A percentile compares a stretch with the other conserved stretches of the same genome.
Conservation (phyloP, 2,797 vertebrate genomes). For the Yasuhikotakia modesta region DNA sequence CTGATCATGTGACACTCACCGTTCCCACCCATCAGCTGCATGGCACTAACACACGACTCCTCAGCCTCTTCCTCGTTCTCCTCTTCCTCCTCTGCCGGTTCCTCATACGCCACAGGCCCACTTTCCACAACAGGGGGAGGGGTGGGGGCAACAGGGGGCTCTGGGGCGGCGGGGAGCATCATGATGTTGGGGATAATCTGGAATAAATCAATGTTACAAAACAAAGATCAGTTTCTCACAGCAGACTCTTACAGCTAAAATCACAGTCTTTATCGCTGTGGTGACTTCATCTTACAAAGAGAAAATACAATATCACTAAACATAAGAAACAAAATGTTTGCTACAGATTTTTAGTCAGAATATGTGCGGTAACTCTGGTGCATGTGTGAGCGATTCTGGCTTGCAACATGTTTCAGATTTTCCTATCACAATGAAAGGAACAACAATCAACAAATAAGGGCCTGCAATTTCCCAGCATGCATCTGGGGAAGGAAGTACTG, state of each 20-base stretch:
- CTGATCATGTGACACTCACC: constrained; percentile 68
- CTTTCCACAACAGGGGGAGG: constrained; percentile 73
- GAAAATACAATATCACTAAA: too few species aligned
- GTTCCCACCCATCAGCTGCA: constrained; percentile 85
- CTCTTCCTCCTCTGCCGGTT: constrained; percentile 68
- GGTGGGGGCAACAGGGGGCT: constrained; percentile 27
- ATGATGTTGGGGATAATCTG: constrained; percentile 42
- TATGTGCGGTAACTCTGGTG: not conserved
- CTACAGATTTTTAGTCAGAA: too few species aligned
- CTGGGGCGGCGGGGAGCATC: constrained; percentile 22
- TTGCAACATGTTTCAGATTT: not conserved
- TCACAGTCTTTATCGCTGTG: too few species aligned
- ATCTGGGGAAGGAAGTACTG: constrained; percentile 41
- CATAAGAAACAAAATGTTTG: not conserved
- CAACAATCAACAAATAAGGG: constrained; percentile 32
- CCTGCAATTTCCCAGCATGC: constrained; percentile 48
- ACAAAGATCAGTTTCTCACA: not conserved
- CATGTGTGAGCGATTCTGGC: not conserved
- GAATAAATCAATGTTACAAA: constrained; percentile 18
- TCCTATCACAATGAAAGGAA: not conserved
- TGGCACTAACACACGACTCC: constrained; percentile 89
- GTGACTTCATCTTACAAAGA: not conserved
- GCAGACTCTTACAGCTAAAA: too few species aligned
- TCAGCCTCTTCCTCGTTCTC: constrained; percentile 83
- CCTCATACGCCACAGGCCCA: constrained; percentile 80